Percentiles rank a stretch among this genome's conserved stretches.
phyloP scores from a whole-genome alignment of 2,797 vertebrate genomes.

The Xyrichtys novacula region DNA sequence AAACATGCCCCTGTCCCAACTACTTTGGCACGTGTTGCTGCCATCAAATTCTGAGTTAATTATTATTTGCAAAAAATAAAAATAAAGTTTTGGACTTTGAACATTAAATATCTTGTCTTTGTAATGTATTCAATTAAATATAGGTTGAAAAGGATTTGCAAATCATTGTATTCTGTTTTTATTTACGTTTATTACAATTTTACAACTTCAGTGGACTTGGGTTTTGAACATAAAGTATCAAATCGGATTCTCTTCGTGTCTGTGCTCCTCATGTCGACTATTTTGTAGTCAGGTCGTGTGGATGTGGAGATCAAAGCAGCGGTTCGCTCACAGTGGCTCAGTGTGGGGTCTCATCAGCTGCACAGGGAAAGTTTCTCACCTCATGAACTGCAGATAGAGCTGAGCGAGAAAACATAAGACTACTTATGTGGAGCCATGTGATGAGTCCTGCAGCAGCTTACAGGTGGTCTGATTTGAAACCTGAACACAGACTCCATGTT shows the following conservation, averaged over 20 bases:
- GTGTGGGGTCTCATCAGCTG: not conserved
- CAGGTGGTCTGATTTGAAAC: not conserved
- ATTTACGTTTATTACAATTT: no score
- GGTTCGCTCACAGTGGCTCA: not conserved
- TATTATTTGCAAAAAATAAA: no score
- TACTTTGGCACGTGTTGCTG: no score
- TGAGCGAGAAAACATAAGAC: not conserved
- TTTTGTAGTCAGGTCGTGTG: not conserved
- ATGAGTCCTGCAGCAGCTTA: conserved; percentile 1
- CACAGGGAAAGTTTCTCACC: not conserved
- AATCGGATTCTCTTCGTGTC: not conserved
- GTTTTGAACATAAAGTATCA: no score
- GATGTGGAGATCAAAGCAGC: not conserved
- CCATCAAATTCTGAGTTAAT: no score
- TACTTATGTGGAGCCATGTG: not conserved
- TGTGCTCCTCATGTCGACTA: not conserved
- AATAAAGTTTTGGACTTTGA: no score
- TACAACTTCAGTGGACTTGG: no score
- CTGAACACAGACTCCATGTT: not conserved
- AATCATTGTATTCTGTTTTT: no score
- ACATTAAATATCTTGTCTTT: no score
- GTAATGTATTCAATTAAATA: no score
- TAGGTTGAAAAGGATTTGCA: no score
- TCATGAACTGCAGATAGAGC: not conserved
- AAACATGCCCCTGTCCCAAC: no score